Base-by-base conservation (phyloP, 2,113 vertebrate genomes). In the Xiphophorus maculatus region DNA sequence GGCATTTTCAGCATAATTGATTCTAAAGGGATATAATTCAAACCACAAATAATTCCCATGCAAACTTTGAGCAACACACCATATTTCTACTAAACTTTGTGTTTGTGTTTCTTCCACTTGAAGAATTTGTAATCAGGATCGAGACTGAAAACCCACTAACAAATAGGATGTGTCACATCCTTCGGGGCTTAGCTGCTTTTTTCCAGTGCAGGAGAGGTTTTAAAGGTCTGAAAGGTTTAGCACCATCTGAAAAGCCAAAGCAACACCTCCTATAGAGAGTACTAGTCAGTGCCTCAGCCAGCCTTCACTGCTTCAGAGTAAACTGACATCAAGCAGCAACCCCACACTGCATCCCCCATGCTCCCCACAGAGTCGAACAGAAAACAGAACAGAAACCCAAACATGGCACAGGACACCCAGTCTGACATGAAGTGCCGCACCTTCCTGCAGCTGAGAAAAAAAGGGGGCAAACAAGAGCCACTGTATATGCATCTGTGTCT, bases 161-260 rank as follows among this genome's bases (percentile, higher is more conserved):
- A 58, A 69, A 74, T 69, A 37, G 61, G 30, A 30, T 69, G 5
- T 54, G 5, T 54, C 65, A 33, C 62, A 4, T 62, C 63, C 51
- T 63, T 82, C 73, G 78, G 66, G 61, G 35, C 69, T 85, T 69
- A 51, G 30, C 48, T 48, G 48, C 58, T 35, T 76, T 32, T 74
- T 73, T 17, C 62, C 1, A 60, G 76, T 27, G 44, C 25, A 58
- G 22, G 3, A 22, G 8, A 28, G 67, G 30, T 71, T 75, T 67
- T 82, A 65, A 51, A 63, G 77, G 84, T 79, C 71, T 89, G 79
- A 85, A 76, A 84, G 82, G 78, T 85, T 89, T 83, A 81, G 81
- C 71, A 78, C 65, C 74, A 71, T 79, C 82, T 85, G 79, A 73
- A 83, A 79, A 84, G 51, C 58, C 30, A 69, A 77, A 78, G 62